Base-by-base conservation (phyloP, 2,797 vertebrate genomes). In the Esox masquinongy region DNA sequence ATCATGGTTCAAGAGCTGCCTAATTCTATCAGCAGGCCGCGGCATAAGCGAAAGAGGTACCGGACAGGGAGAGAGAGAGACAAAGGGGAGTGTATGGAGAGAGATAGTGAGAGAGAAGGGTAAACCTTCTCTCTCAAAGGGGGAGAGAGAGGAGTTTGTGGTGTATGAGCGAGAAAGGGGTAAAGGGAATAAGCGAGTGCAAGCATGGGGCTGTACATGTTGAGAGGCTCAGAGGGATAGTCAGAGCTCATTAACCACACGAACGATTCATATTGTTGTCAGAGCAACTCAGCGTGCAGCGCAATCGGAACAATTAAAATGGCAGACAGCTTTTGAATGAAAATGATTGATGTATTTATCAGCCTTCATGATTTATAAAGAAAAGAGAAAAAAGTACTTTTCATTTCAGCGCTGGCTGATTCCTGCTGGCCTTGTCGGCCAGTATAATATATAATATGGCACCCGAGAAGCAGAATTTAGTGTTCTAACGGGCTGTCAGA, bases 11-110 rank as follows among this genome's bases (percentile, higher is more conserved):
- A 93, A 87, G 85, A 83, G 87, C 83, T 91, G 86, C 72, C 85
- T 93, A 92, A 92, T 93, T 94, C 92, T 90, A 92, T 93, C 88
- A 90, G 78, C 74, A 74, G 83, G 68, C 80, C 71, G 73, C 81
- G 81, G 81, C 73, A 39, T 47, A 39, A 75, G 73, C 68, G 51
- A 59, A 72, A 70, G 36, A 67, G 74, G 36, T 36, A 71, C 16
- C 16, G 56, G 66, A 79, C 75, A 34, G 61, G 73, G 74, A 77
- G 49, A 66, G 75, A 70, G 50, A 53, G 75, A 70, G 77, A 49
- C 70, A 67, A 73, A 80, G 61, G 22, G 7, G 36, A 39, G 2
- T 5, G 36, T 39, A 8, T 39, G 36, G 15, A 31, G 31, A 67
- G 64, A 36, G 15, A 24, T 77, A 75, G 22, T 83, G 80, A 0